These are phyloP conservation scores for Prunella strophiata DNA, from an alignment of 2,797 vertebrate genomes.

Conservation along the genomic window DNA sequence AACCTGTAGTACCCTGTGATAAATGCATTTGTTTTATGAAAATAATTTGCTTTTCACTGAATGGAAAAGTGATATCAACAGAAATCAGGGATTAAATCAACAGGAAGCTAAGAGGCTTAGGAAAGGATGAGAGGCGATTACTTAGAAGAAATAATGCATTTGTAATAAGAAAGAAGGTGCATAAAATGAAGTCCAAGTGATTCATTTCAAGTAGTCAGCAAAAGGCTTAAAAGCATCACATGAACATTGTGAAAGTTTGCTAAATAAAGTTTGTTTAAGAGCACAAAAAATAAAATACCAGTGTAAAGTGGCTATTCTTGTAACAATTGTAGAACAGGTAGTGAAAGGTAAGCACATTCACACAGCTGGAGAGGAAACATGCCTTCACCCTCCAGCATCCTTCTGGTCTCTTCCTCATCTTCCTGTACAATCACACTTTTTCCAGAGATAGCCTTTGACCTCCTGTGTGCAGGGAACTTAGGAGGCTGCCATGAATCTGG, in stretches of 20 bases:
- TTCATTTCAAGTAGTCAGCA: background rate
- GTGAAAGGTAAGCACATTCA: background rate
- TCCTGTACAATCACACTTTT: background rate
- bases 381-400: background rate
- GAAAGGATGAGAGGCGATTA: background rate
- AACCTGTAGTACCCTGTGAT: background rate
- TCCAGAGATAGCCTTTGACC: background rate
- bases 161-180: background rate
- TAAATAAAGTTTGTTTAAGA: background rate
- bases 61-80: background rate
- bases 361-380: background rate
- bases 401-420: background rate
- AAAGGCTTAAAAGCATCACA: background rate
- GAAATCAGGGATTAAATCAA: background rate
- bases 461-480: background rate
- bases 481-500: background rate
- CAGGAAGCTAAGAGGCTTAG: background rate
- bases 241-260: background rate
- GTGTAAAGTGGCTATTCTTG: background rate
- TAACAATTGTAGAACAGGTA: background rate
- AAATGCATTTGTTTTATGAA: background rate
- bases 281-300: background rate
- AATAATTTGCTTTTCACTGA: background rate
- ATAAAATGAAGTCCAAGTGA: background rate
- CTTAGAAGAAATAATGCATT: slow-evolving; percentile 8